A percentile compares a stretch with the other conserved stretches of the same genome.
Conservation (phyloP, 53 echinoderm and acorn worm species). For the Holothuria leucospilota region DNA sequence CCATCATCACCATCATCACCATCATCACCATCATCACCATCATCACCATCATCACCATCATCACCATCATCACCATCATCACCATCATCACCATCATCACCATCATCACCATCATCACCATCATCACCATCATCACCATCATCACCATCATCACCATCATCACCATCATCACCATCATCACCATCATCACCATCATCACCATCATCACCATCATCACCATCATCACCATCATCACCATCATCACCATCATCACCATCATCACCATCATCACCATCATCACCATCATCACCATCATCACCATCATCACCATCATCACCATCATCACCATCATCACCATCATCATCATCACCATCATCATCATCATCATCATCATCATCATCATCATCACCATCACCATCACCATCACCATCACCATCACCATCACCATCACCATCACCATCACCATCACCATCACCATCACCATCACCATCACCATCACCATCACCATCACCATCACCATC, state of each 20-base stretch:
- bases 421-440: background rate
- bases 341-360: constrained; percentile 39
- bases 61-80: background rate
- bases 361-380: constrained; percentile 42
- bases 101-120: background rate
- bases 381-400: constrained; percentile 34
- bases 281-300: constrained; percentile 27
- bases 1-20: background rate
- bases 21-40: background rate
- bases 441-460: background rate
- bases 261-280: too few relatives aligned
- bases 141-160: background rate
- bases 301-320: constrained; percentile 8
- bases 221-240: too few relatives aligned
- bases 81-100: background rate
- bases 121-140: background rate
- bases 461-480: too few relatives aligned
- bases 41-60: background rate
- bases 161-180: background rate
- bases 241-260: too few relatives aligned
- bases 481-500: too few relatives aligned
- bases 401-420: background rate
- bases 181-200: background rate
- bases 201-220: background rate
- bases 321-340: constrained; percentile 23